Evolutionary conservation across 2,888 invertebrate genomes (phyloP).

Genomic region (Tiliacea citrago): DNA sequence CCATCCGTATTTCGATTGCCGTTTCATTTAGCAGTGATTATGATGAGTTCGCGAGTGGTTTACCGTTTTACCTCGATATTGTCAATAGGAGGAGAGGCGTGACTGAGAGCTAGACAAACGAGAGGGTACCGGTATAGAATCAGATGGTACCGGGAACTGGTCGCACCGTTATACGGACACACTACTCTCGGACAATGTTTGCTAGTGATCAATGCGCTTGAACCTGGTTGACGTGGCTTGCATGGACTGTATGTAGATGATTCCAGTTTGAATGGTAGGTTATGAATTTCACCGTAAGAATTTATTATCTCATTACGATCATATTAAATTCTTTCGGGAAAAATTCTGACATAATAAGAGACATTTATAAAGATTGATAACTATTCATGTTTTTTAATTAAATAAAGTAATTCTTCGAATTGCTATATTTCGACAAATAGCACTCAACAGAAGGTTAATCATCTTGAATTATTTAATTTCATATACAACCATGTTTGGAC

Average conservation of each 20-base stretch:
- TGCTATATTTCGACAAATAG: not conserved
- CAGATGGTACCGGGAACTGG: constrained; percentile 51
- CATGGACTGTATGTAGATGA: not conserved
- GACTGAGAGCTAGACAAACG: constrained; percentile 62
- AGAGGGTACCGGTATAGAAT: constrained; percentile 28
- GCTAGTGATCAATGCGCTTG: constrained; percentile 36
- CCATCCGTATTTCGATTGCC: constrained; percentile 22
- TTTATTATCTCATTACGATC: not conserved
- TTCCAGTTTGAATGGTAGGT: not conserved
- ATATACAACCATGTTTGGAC: constrained; percentile 18
- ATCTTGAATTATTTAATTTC: constrained; percentile 16
- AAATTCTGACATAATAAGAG: not conserved
- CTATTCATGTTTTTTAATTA: constrained; percentile 2
- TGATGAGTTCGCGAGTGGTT: constrained; percentile 45
- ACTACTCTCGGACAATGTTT: constrained; percentile 48
- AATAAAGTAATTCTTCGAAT: constrained; percentile 6
- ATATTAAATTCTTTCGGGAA: not conserved
- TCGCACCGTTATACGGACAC: constrained; percentile 63
- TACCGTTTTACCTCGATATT: constrained; percentile 57
- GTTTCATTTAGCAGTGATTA: constrained; percentile 49
- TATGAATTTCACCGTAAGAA: not conserved
- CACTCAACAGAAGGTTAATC: constrained; percentile 20
- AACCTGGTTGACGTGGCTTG: not conserved
- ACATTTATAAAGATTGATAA: constrained; percentile 4
- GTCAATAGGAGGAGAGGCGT: constrained; percentile 45